These are phyloP conservation scores for Pseudanteris insignis DNA, from an alignment of 2,888 invertebrate species.

Conservation along the genomic window DNA sequence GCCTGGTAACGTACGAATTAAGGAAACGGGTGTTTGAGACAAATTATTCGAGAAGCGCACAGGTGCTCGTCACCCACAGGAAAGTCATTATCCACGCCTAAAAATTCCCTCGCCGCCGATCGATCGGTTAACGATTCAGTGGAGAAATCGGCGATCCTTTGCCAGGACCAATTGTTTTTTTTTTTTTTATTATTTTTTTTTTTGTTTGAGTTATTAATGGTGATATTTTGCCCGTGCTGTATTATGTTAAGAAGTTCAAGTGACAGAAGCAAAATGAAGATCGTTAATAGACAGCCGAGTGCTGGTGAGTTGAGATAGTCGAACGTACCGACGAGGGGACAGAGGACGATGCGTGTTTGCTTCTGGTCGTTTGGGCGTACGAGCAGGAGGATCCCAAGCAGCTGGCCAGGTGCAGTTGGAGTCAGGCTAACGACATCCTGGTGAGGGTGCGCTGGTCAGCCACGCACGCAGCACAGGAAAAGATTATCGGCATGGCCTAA, in stretches of 20 bases:
- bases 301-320: conserved; percentile 1
- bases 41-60: conserved; percentile 10
- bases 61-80: conserved; percentile 17
- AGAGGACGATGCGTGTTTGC: conserved; percentile 2
- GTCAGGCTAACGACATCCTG: conserved; percentile 24
- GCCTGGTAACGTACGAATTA: conserved; percentile 13
- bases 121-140: no score
- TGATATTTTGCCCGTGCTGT: no score
- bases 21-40: conserved; percentile 9
- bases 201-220: conserved; percentile 2
- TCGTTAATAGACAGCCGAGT: conserved; percentile 13
- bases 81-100: conserved; percentile 21
- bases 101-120: neutral
- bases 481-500: conserved; percentile 29
- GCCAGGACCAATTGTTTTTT: no score
- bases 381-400: conserved; percentile 3
- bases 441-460: conserved; percentile 34
- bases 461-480: conserved; percentile 34
- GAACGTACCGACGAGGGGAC: neutral
- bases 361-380: conserved; percentile 3
- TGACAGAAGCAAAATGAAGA: conserved; percentile 1
- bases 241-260: neutral
- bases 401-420: conserved; percentile 25
- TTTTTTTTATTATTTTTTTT: neutral
- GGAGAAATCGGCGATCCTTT: no score